These are phyloP conservation scores for Arbacia lixula DNA, from an alignment of 53 echinoderm and acorn worm species.

Conservation along the genomic window DNA sequence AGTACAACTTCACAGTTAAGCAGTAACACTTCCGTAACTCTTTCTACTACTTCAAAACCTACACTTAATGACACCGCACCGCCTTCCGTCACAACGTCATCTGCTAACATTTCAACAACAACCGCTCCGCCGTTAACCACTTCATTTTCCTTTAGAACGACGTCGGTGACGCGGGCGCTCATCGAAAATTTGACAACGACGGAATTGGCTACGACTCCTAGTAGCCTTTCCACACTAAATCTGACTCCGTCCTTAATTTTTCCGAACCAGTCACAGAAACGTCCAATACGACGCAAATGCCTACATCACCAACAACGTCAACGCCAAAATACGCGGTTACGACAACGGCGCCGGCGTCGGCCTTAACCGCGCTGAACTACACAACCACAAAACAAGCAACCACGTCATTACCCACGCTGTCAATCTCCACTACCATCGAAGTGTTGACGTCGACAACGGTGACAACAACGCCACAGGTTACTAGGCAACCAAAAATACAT, in stretches of 20 bases:
- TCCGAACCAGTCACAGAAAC: no score
- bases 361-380: background rate
- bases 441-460: background rate
- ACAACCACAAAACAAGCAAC: background rate
- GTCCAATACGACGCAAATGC: background rate
- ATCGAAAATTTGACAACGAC: no score
- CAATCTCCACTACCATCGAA: background rate
- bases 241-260: no score
- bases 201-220: no score
- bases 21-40: background rate
- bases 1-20: background rate
- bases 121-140: no score
- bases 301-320: background rate
- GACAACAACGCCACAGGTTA: background rate
- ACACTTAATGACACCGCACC: background rate
- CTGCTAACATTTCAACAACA: background rate
- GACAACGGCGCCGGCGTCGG: background rate
- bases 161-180: no score
- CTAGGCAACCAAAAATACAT: conserved; percentile 41
- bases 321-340: background rate
- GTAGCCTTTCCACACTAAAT: no score
- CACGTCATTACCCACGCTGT: background rate
- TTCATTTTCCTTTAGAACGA: no score
- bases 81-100: background rate
- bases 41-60: background rate